Evolutionary conservation across 1,140 invertebrate genomes (phyloP), one percentile per base, ranked within the genome.

Genomic region (Cydia fagiglandana): DNA sequence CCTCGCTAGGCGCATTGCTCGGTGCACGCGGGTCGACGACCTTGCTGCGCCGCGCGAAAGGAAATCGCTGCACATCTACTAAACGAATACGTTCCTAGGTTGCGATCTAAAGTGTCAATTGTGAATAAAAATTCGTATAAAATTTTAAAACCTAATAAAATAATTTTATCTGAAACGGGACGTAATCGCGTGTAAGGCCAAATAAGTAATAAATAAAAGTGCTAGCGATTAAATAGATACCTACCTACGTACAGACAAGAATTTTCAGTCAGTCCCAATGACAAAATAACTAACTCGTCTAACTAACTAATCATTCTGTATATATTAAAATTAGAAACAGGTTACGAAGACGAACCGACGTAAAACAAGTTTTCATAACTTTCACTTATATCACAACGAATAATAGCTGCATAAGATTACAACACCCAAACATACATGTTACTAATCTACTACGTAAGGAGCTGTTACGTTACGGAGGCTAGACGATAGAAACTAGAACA

Each of bases 21-120:
- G 30, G 28, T 34, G 64, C 64, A 66, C n/a, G 34, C 15, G 34
- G 66, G 66, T 70, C 34, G 38, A 7, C 34, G 34, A 41, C 66
- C 66, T 70, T 70, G 30, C 30, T 4, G 64, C 34, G 13, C 30
- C 34, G 30, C 34, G 66, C 66, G 28, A 70, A 70, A 70, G 66
- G 66, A 70, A 70, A 70, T 38, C 66, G 30, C 66, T 70, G 66
- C 34, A 70, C 66, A 38, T 38, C 64, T 24, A 24, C 53, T 61
- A 24, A 61, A 61, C 9, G 56, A 61, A 20, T 61, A 61, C 9
- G 20, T 24, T 17, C 9, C 9, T 61, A 61, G 12, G 5, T 17
- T 53, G n/a, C 0, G 50, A 53, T 53, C 4, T 53, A 13, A 13
- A 15, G 6, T n/a, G 50, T 53, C 50, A 50, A 50, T 12, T 15